phyloP scores from a whole-genome alignment of 2,797 vertebrate genomes.

The Aldrovandia affinis region DNA sequence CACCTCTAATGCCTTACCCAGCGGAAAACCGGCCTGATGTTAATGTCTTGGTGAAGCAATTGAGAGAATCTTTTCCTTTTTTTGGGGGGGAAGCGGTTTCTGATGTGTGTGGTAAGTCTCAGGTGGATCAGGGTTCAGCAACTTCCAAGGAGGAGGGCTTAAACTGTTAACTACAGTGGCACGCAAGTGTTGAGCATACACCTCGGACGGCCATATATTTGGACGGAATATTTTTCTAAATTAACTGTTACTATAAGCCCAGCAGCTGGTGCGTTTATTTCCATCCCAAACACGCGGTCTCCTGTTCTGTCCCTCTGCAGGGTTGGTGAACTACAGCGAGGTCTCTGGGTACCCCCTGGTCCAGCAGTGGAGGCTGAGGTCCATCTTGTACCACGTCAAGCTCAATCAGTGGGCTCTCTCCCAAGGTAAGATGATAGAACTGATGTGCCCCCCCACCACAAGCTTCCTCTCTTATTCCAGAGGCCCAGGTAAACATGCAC shows the following conservation, averaged over 20 bases:
- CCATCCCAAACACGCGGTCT: not conserved
- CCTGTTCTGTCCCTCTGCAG: slow-evolving; percentile 60
- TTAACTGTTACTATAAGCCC: not conserved
- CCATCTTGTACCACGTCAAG: slow-evolving; percentile 90
- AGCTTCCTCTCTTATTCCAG: not conserved
- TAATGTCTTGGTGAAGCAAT: no score
- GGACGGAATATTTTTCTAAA: no score
- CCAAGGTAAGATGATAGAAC: slow-evolving; percentile 78
- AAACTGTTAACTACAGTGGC: no score
- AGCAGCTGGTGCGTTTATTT: not conserved
- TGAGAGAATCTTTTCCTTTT: no score
- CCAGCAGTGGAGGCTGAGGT: slow-evolving; percentile 93
- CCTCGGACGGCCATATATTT: no score
- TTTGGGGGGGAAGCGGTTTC: no score
- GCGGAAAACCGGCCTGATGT: not conserved
- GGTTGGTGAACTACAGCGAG: slow-evolving; percentile 99
- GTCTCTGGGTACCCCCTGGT: slow-evolving; percentile 92
- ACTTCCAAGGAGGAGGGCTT: no score
- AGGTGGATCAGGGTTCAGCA: no score
- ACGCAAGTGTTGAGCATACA: no score
- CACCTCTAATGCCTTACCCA: not conserved
- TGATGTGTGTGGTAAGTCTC: no score
- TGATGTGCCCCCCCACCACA: not conserved
- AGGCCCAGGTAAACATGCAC: not conserved
- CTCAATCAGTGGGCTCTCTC: slow-evolving; percentile 92